Conservation (phyloP, 1,140 invertebrate genomes). For the Thalassaphorura encarpata region DNA sequence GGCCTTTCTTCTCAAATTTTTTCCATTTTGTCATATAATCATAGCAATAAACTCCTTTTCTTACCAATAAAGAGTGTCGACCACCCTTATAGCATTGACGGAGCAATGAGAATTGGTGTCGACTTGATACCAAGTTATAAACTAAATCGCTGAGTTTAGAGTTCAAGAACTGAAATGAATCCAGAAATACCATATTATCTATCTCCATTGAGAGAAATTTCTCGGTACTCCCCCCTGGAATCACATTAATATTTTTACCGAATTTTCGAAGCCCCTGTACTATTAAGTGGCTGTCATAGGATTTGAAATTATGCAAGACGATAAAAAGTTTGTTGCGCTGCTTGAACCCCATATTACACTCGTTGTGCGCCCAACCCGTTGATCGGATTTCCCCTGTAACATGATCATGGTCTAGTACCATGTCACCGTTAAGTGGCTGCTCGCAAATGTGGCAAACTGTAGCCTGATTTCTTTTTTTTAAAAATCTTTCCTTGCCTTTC, state of each 20-base stretch:
- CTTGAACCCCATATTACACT: too few species aligned
- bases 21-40: constrained; percentile 11
- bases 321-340: too few species aligned
- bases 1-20: constrained; percentile 25
- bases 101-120: not conserved
- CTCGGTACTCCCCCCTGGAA: constrained; percentile 8
- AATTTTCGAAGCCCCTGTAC: constrained; percentile 5
- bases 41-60: constrained; percentile 15
- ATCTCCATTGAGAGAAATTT: constrained; percentile 9
- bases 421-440: too few species aligned
- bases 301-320: too few species aligned
- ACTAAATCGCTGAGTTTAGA: constrained; percentile 1
- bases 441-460: too few species aligned
- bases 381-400: too few species aligned
- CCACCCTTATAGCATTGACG: not conserved
- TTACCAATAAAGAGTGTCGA: not conserved
- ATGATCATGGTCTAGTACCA: too few species aligned
- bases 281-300: too few species aligned
- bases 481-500: too few species aligned
- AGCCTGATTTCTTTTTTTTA: too few species aligned
- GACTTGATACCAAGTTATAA: not conserved
- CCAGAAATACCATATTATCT: constrained; percentile 13
- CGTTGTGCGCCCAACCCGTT: too few species aligned
- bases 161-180: constrained; percentile 9
- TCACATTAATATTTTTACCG: constrained; percentile 5